Conservation (phyloP, 1,140 invertebrate genomes). For the Ruditapes philippinarum region DNA sequence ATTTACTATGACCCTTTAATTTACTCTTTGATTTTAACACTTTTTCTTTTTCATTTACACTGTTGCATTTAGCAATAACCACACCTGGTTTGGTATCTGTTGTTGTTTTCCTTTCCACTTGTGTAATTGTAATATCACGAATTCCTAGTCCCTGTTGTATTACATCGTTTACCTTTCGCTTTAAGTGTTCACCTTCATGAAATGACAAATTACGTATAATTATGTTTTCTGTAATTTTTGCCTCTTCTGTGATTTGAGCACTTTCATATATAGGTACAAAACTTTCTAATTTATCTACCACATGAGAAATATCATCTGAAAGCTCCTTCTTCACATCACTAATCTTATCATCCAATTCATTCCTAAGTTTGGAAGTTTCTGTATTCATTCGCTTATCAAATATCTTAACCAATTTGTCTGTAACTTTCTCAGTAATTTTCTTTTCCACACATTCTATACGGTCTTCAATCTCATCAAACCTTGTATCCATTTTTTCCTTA, state of each 20-base stretch:
- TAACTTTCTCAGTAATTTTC: background rate
- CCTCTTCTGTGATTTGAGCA: no score
- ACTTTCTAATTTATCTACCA: no score
- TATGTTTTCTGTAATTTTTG: background rate
- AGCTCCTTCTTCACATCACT: no score
- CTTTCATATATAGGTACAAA: no score
- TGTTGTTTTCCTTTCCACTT: background rate
- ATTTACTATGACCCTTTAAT: conserved; percentile 3
- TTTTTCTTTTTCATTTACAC: conserved; percentile 25
- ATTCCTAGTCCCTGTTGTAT: background rate
- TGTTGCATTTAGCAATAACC: background rate
- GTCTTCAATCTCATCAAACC: background rate
- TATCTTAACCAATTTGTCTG: background rate
- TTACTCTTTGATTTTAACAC: conserved; percentile 2
- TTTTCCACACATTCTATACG: background rate
- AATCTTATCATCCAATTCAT: background rate
- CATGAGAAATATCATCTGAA: no score
- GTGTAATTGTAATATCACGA: conserved; percentile 11
- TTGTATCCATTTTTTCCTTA: background rate
- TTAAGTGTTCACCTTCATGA: background rate
- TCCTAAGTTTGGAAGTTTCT: background rate
- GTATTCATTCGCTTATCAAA: background rate
- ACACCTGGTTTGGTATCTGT: conserved; percentile 28
- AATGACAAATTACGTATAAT: conserved; percentile 10
- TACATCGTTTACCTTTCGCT: background rate